Percentiles rank a stretch among this genome's conserved stretches.
Evolutionary conservation across 2,797 vertebrate genomes (phyloP).

Genomic region (Nyctibius grandis): DNA sequence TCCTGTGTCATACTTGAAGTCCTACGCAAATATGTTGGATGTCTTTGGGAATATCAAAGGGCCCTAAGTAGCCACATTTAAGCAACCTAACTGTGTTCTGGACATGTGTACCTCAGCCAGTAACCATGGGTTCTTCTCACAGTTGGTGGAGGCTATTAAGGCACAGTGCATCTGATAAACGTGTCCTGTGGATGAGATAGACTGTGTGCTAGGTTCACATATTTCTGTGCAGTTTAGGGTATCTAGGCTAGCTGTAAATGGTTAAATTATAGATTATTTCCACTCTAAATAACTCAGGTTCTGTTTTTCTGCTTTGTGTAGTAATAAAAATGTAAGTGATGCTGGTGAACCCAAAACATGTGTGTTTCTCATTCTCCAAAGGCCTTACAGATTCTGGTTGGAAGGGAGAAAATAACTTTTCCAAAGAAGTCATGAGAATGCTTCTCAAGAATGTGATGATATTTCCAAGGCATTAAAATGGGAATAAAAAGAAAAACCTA

Average conservation of each 20-base stretch:
- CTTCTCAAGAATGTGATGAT: background rate
- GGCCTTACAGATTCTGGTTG: background rate
- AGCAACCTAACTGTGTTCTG: background rate
- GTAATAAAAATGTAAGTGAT: background rate
- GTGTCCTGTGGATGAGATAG: background rate
- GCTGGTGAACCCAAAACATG: background rate
- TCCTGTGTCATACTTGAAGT: background rate
- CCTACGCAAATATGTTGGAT: background rate
- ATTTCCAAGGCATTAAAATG: background rate
- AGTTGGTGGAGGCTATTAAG: background rate
- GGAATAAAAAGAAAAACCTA: background rate
- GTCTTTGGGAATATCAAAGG: background rate
- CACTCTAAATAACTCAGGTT: background rate
- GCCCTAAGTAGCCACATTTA: background rate
- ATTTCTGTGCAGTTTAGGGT: background rate
- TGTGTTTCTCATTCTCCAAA: background rate
- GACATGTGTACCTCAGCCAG: background rate
- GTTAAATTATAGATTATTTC: background rate
- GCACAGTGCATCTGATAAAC: background rate
- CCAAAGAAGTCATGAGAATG: background rate
- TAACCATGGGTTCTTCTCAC: background rate
- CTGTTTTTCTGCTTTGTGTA: background rate
- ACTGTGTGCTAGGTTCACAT: no score
- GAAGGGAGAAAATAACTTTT: background rate
- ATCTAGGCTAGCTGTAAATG: background rate